phyloP scores from a whole-genome alignment of 2,888 invertebrate species.

The Ormyrus pomaceus region DNA sequence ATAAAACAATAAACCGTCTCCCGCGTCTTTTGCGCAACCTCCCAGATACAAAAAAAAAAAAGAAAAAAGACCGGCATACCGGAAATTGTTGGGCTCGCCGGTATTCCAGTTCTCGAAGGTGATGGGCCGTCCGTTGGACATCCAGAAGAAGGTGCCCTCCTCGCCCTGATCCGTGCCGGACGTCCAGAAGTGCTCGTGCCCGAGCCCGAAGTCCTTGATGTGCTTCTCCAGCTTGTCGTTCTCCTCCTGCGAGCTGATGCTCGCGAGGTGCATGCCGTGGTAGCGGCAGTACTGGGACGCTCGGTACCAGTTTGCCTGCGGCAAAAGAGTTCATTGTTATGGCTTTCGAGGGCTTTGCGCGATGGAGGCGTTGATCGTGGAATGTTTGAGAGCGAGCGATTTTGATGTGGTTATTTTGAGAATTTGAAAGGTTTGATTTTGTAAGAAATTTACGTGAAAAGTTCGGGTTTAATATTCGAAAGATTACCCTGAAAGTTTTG shows the following conservation, averaged over 20 bases:
- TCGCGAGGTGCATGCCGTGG: slow-evolving; percentile 95
- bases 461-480: no score
- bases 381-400: no score
- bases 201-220: slow-evolving; percentile 91
- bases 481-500: no score
- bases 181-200: slow-evolving; percentile 95
- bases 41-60: no score
- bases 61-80: slow-evolving; percentile 62
- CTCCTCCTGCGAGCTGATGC: slow-evolving; percentile 92
- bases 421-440: no score
- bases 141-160: slow-evolving; percentile 95
- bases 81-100: slow-evolving; percentile 94
- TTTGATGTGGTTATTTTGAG: no score
- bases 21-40: no score
- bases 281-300: slow-evolving; percentile 94
- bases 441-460: no score
- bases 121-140: slow-evolving; percentile 91
- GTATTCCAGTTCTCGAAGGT: slow-evolving; percentile 96
- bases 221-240: slow-evolving; percentile 93
- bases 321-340: no score
- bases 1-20: no score
- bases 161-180: slow-evolving; percentile 94
- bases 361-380: no score
- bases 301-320: slow-evolving; percentile 94
- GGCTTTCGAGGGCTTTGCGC: no score